These are phyloP conservation scores for Horisme vitalbata DNA, from an alignment of 2,888 invertebrate genomes.

Conservation along the genomic window DNA sequence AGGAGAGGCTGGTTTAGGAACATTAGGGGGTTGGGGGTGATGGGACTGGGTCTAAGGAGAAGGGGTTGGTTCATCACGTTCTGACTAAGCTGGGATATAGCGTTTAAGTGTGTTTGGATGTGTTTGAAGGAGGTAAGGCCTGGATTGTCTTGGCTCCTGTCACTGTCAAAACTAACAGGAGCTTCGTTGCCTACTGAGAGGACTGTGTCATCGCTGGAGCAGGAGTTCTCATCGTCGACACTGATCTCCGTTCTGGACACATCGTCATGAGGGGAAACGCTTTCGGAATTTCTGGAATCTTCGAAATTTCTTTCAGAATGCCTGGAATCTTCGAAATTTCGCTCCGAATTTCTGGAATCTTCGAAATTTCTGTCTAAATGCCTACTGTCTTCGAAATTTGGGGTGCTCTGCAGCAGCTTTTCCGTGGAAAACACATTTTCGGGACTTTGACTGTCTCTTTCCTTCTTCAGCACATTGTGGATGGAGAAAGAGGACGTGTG, in stretches of 20 bases:
- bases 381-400: slow-evolving; percentile 58
- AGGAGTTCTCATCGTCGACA: slow-evolving; percentile 84
- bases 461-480: slow-evolving; percentile 77
- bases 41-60: slow-evolving; percentile 71
- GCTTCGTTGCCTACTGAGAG: slow-evolving; percentile 92
- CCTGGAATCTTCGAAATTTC: slow-evolving; percentile 39
- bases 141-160: slow-evolving; percentile 50
- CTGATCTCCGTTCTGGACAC: slow-evolving; percentile 71
- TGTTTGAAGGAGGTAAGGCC: slow-evolving; percentile 84
- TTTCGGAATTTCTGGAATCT: slow-evolving; percentile 51
- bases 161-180: slow-evolving; percentile 65
- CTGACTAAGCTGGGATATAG: slow-evolving; percentile 85
- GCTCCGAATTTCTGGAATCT: slow-evolving; percentile 50
- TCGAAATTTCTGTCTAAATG: slow-evolving; percentile 56
- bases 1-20: slow-evolving; percentile 75
- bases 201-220: slow-evolving; percentile 90
- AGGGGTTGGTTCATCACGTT: slow-evolving; percentile 72
- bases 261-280: slow-evolving; percentile 65
- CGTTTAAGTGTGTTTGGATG: slow-evolving; percentile 86
- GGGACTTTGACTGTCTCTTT: slow-evolving; percentile 71
- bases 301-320: slow-evolving; percentile 50
- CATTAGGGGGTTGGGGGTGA: slow-evolving; percentile 76
- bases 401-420: slow-evolving; percentile 71
- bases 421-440: slow-evolving; percentile 78
- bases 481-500: slow-evolving; percentile 75